A percentile compares a stretch with the other conserved stretches of the same genome.
Conservation (phyloP, 2,888 invertebrate species). For the Capitulum mitella region DNA sequence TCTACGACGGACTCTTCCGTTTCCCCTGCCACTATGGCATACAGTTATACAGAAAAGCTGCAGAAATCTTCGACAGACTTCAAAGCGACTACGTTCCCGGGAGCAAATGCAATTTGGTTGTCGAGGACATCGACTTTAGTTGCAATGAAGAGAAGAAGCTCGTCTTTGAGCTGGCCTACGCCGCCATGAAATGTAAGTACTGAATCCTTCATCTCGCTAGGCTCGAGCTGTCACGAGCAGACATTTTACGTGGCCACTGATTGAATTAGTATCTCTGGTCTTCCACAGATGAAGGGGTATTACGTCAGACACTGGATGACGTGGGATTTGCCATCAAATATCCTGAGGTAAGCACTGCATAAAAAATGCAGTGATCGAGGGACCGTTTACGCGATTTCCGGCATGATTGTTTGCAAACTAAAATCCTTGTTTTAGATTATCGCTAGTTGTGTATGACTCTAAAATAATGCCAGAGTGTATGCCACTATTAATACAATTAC, state of each 20-base stretch:
- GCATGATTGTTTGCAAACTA: too few species aligned
- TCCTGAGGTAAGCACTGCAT: neutral
- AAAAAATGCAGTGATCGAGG: too few species aligned
- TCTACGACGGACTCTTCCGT: conserved; percentile 5
- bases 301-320: neutral
- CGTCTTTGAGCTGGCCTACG: conserved; percentile 6
- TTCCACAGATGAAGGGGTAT: neutral
- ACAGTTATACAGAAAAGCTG: neutral
- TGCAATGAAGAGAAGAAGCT: conserved; percentile 18
- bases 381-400: too few species aligned
- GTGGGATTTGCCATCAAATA: neutral
- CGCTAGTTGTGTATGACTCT: too few species aligned
- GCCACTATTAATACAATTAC: too few species aligned
- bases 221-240: neutral
- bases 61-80: neutral
- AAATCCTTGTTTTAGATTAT: too few species aligned
- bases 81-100: neutral
- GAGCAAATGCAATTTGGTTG: conserved; percentile 6
- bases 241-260: neutral
- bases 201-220: neutral
- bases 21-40: conserved; percentile 9
- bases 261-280: neutral
- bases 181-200: conserved; percentile 9
- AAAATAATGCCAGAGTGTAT: too few species aligned
- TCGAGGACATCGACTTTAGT: neutral